phyloP scores from a whole-genome alignment of 2,113 vertebrate genomes.

The Pituophis catenifer region DNA sequence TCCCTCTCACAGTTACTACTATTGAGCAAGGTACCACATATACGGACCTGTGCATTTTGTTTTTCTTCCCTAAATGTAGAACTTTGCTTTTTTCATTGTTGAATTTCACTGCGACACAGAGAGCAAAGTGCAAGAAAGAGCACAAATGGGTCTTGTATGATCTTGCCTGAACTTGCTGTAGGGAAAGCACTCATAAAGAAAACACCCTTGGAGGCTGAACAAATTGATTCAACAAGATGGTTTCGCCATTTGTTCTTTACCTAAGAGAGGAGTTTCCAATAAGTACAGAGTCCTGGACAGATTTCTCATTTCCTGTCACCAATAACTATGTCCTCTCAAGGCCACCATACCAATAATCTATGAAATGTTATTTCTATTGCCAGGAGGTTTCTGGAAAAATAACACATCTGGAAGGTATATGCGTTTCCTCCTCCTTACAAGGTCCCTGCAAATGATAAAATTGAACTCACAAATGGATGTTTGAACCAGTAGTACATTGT shows the following conservation, averaged over 20 bases:
- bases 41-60: too few species aligned
- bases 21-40: too few species aligned
- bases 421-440: background rate
- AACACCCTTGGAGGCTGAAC: background rate
- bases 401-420: background rate
- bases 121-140: background rate
- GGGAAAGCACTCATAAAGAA: constrained; percentile 15
- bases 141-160: background rate
- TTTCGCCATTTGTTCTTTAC: constrained; percentile 12
- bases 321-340: constrained; percentile 23
- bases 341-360: constrained; percentile 18
- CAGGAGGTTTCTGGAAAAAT: background rate
- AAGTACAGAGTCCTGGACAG: background rate
- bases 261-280: constrained; percentile 20
- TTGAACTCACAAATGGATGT: background rate
- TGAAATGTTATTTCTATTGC: constrained; percentile 20
- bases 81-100: too few species aligned
- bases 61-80: too few species aligned
- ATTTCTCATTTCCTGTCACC: constrained; percentile 27
- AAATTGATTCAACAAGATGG: constrained; percentile 26
- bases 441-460: background rate
- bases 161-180: constrained; percentile 17
- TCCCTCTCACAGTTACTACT: too few species aligned
- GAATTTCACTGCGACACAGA: background rate
- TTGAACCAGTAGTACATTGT: background rate